A percentile compares a stretch with the other conserved stretches of the same genome.
Evolutionary conservation across 2,888 invertebrate species (phyloP).

Genomic region (Euclidia mi): DNA sequence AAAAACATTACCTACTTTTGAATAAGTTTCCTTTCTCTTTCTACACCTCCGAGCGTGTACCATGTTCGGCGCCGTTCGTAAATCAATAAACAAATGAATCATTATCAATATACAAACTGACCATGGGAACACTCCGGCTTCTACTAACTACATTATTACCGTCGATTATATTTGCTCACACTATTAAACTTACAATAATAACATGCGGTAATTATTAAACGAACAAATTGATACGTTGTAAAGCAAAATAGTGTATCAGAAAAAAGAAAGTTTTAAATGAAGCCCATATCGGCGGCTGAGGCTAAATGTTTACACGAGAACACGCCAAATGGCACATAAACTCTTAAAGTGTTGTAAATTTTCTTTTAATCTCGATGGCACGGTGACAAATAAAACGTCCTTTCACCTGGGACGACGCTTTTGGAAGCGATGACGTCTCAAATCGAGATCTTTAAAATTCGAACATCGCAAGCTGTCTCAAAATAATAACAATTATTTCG

Average conservation of each 20-base stretch:
- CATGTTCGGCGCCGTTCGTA: slow-evolving; percentile 77
- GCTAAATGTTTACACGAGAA: slow-evolving; percentile 73
- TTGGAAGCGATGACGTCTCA: slow-evolving; percentile 26
- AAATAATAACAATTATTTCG: slow-evolving; percentile 20
- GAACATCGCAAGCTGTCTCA: slow-evolving; percentile 16
- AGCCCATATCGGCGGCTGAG: slow-evolving; percentile 59
- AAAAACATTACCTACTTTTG: slow-evolving; percentile 90
- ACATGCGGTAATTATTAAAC: neutral
- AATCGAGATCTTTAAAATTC: slow-evolving; percentile 15
- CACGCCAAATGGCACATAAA: slow-evolving; percentile 82
- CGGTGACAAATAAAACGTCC: slow-evolving; percentile 79
- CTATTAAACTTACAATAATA: neutral
- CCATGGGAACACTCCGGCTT: slow-evolving; percentile 64
- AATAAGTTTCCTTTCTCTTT: slow-evolving; percentile 90
- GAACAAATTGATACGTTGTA: slow-evolving; percentile 12
- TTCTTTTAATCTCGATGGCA: slow-evolving; percentile 71
- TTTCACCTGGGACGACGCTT: slow-evolving; percentile 75
- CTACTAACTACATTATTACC: slow-evolving; percentile 44
- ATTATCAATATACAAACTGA: slow-evolving; percentile 61
- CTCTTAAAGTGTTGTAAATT: slow-evolving; percentile 81
- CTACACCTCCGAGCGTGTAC: slow-evolving; percentile 82
- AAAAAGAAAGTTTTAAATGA: slow-evolving; percentile 70
- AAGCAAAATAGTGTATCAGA: slow-evolving; percentile 22
- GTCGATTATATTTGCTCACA: too few species aligned
- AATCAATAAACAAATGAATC: slow-evolving; percentile 72